phyloP scores from a whole-genome alignment of 2,888 invertebrate species.

The Adineta ricciae region DNA sequence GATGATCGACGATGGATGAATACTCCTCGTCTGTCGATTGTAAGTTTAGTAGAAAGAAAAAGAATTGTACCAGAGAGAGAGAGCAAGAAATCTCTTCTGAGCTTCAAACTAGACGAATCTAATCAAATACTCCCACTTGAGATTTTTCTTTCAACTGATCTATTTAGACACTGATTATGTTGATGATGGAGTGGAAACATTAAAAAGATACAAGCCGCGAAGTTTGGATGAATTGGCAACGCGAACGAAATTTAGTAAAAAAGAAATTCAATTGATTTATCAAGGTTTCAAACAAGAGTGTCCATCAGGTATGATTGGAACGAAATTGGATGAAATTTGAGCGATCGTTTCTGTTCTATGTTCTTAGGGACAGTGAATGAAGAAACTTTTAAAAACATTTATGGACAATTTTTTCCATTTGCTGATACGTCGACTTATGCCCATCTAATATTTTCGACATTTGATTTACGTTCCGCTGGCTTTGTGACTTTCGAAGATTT shows the following conservation, averaged over 20 bases:
- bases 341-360: slow-evolving; percentile 50
- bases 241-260: slow-evolving; percentile 57
- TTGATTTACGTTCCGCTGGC: slow-evolving; percentile 81
- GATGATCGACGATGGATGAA: background rate
- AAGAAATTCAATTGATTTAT: slow-evolving; percentile 84
- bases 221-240: slow-evolving; percentile 30
- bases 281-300: slow-evolving; percentile 83
- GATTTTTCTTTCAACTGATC: background rate
- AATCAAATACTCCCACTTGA: background rate
- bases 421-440: slow-evolving; percentile 87
- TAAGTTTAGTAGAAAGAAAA: no score
- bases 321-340: no score
- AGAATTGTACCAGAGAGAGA: no score
- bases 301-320: background rate
- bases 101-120: background rate
- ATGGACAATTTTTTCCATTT: slow-evolving; percentile 92
- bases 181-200: slow-evolving; percentile 22
- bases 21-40: background rate
- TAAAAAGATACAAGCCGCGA: slow-evolving; percentile 27
- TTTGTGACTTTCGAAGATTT: slow-evolving; percentile 87
- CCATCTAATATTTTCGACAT: slow-evolving; percentile 80
- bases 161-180: background rate
- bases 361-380: slow-evolving; percentile 79
- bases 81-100: background rate
- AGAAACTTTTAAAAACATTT: slow-evolving; percentile 87